Conservation (phyloP, 2,888 invertebrate species). For the Steinernema scapterisci region DNA sequence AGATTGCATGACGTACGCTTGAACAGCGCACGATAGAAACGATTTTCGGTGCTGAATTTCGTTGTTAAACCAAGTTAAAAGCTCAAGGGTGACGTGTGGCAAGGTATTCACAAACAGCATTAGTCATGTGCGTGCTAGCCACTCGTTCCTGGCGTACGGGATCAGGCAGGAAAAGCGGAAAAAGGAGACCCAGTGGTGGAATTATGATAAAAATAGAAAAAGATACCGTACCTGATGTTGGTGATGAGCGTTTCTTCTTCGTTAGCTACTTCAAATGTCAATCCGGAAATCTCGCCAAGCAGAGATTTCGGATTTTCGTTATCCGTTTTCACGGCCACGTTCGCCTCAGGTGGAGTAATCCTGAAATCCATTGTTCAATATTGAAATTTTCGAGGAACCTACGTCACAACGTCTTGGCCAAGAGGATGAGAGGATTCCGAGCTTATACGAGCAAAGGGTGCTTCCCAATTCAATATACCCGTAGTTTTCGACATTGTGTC, state of each 20-base stretch:
- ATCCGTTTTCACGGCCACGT: not conserved
- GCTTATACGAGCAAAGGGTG: not conserved
- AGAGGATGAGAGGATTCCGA: not conserved
- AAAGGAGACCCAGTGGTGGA: too few relatives aligned
- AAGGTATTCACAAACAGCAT: too few relatives aligned
- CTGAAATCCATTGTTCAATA: not conserved
- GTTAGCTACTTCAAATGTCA: not conserved
- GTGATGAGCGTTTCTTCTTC: not conserved
- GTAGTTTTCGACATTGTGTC: not conserved
- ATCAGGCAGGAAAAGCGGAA: too few relatives aligned
- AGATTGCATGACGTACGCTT: too few relatives aligned
- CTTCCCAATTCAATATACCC: not conserved
- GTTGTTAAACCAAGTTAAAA: too few relatives aligned
- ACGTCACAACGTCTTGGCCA: not conserved
- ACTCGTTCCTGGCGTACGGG: too few relatives aligned
- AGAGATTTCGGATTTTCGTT: not conserved
- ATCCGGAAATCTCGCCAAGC: constrained; percentile 8
- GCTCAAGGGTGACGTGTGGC: too few relatives aligned
- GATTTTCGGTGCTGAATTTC: too few relatives aligned
- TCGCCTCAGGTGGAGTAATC: not conserved
- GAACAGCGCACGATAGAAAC: too few relatives aligned
- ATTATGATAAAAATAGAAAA: not conserved
- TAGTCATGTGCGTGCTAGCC: too few relatives aligned
- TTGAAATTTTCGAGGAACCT: not conserved
- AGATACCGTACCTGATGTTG: not conserved